Percentiles rank a stretch among this genome's conserved stretches.
phyloP scores from a whole-genome alignment of 2,797 vertebrate species.

The Galago senegalensis region DNA sequence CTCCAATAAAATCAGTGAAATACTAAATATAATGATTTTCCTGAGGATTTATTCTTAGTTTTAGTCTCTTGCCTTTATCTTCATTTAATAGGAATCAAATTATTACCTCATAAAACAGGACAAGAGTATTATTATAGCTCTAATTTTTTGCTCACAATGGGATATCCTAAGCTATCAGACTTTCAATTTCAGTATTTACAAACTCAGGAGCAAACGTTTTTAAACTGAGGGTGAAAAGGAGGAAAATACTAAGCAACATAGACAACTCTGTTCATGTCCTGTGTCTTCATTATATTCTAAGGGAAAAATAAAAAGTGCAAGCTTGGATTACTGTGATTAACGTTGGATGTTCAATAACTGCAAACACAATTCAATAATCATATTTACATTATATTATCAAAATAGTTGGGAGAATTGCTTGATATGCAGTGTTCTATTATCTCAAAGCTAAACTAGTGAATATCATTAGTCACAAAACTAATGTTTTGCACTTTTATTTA shows the following conservation, averaged over 20 bases:
- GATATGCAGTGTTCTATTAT: background rate
- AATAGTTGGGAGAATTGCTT: background rate
- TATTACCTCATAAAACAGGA: constrained; percentile 81
- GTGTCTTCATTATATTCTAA: background rate
- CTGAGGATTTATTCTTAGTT: constrained; percentile 74
- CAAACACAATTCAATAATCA: background rate
- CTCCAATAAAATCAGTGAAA: constrained; percentile 46
- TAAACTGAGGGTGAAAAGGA: background rate
- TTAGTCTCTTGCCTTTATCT: constrained; percentile 77
- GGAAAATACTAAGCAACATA: constrained; percentile 43
- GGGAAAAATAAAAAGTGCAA: background rate
- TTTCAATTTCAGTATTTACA: constrained; percentile 66
- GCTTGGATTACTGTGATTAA: constrained; percentile 5
- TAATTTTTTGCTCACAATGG: constrained; percentile 45
- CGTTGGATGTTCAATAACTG: background rate
- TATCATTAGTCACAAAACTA: background rate
- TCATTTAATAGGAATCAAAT: constrained; percentile 76
- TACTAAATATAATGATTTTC: constrained; percentile 75
- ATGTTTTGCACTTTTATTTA: background rate
- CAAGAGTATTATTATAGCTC: constrained; percentile 20
- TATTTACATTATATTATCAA: background rate
- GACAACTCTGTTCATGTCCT: background rate
- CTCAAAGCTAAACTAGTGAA: background rate
- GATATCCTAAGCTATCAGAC: constrained; percentile 64
- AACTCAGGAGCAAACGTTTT: constrained; percentile 74